These are phyloP conservation scores for Melitaea cinxia DNA, from an alignment of 1,140 invertebrate genomes.

Conservation along the genomic window DNA sequence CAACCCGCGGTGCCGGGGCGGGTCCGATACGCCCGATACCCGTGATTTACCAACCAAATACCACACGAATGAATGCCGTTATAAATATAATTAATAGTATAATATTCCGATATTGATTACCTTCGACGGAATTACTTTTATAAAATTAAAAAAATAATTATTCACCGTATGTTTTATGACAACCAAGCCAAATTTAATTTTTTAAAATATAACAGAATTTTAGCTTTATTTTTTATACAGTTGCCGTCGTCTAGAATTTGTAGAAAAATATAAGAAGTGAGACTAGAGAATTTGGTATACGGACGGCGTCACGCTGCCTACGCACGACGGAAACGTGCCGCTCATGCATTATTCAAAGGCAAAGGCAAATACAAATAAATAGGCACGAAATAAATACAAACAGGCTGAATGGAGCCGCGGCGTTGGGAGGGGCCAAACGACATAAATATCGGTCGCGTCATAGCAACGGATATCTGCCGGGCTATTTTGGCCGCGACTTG, in stretches of 20 bases:
- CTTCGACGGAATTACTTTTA: not conserved
- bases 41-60: conserved; percentile 70
- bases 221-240: not conserved
- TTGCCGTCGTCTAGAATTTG: not conserved
- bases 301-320: conserved; percentile 77
- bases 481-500: conserved; percentile 66
- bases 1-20: conserved; percentile 57
- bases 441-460: conserved; percentile 78
- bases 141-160: not conserved
- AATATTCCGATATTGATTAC: conserved; percentile 11
- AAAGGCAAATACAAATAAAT: conserved; percentile 80
- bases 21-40: conserved; percentile 66
- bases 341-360: conserved; percentile 80
- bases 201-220: too few relatives aligned
- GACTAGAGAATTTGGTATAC: too few relatives aligned
- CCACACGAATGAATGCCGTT: conserved; percentile 58
- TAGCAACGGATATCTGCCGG: conserved; percentile 67
- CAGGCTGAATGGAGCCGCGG: conserved; percentile 76
- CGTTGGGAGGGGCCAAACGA: conserved; percentile 72
- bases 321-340: conserved; percentile 75
- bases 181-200: not conserved
- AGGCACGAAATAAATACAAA: conserved; percentile 80
- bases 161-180: not conserved
- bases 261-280: conserved; percentile 34
- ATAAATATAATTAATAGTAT: conserved; percentile 60